phyloP scores from a whole-genome alignment of 2,113 vertebrate genomes.

The Tricholaema leucomelas region DNA sequence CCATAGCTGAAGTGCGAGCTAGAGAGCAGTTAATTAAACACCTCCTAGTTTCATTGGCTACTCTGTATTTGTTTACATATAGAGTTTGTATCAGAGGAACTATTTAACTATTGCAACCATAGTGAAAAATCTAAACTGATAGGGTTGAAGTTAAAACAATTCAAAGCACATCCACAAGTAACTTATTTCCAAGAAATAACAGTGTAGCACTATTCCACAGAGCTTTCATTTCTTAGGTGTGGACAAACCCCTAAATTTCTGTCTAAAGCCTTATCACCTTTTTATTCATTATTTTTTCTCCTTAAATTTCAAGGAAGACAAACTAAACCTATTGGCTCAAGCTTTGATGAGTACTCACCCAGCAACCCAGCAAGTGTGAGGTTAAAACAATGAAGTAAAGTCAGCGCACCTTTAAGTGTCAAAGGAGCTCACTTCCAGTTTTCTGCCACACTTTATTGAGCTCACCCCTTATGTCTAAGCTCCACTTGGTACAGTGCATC shows the following conservation, averaged over 20 bases:
- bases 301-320: neutral
- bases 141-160: neutral
- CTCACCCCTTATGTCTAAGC: neutral
- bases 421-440: neutral
- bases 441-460: neutral
- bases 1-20: neutral
- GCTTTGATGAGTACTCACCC: neutral
- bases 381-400: neutral
- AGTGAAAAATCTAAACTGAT: neutral
- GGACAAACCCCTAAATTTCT: neutral
- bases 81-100: neutral
- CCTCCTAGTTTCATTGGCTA: neutral
- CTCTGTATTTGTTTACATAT: rapidly evolving
- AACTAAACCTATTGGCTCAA: neutral
- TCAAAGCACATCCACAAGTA: neutral
- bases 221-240: neutral
- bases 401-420: neutral
- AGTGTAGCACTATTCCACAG: neutral
- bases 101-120: neutral
- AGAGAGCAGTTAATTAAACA: neutral
- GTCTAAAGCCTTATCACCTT: neutral
- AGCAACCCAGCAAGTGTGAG: neutral
- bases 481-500: neutral
- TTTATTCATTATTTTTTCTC: neutral
- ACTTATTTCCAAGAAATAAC: neutral